A percentile compares a stretch with the other conserved stretches of the same genome.
These are phyloP conservation scores for Allobates femoralis DNA, from an alignment of 2,797 vertebrate genomes.

Conservation along the genomic window DNA sequence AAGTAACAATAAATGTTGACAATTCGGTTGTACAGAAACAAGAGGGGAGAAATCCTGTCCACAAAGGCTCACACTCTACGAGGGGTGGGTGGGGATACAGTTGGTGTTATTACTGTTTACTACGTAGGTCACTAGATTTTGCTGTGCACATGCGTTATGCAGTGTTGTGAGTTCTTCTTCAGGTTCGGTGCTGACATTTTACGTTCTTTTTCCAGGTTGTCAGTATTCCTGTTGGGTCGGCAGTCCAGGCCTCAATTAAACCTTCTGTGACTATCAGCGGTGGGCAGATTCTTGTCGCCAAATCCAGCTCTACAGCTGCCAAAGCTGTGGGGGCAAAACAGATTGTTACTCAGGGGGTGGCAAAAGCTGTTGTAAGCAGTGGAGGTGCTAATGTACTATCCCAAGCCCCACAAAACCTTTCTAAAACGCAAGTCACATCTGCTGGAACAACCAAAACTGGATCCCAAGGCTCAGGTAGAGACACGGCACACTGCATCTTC, in stretches of 20 bases:
- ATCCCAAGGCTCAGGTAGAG: constrained; percentile 83
- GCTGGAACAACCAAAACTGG: constrained; percentile 85
- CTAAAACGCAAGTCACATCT: constrained; percentile 84
- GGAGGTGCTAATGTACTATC: constrained; percentile 82
- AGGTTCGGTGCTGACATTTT: background rate
- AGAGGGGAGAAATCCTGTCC: no score
- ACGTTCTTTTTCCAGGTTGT: constrained; percentile 81
- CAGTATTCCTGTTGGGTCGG: constrained; percentile 89
- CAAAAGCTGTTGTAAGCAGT: constrained; percentile 94
- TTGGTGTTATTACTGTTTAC: no score
- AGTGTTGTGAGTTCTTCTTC: background rate
- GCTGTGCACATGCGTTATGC: no score
- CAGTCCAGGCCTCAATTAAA: constrained; percentile 91
- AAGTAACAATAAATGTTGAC: no score
- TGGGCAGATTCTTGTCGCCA: constrained; percentile 95
- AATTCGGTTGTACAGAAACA: no score
- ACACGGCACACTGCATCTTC: background rate
- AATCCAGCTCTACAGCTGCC: constrained; percentile 85
- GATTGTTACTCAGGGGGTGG: constrained; percentile 95
- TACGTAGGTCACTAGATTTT: no score
- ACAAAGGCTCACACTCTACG: no score
- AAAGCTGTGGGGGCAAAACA: constrained; percentile 94
- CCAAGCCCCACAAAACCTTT: constrained; percentile 83
- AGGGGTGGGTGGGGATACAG: no score
- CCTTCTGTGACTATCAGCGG: constrained; percentile 93